Base-by-base conservation (phyloP, 2,797 vertebrate species). In the Oreonectes daqikongensis region DNA sequence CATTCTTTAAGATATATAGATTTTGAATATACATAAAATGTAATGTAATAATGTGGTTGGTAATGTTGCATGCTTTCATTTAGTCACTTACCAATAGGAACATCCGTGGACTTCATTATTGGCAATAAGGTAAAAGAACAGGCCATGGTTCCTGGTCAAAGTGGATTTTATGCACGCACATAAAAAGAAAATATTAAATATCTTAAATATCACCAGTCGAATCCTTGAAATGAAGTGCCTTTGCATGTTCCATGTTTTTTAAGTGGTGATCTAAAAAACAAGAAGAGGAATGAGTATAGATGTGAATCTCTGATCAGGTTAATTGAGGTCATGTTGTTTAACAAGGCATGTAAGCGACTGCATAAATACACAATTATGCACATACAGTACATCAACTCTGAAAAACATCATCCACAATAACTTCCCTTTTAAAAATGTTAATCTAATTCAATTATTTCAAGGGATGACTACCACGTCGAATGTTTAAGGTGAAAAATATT, bases 371-470 rank as follows among this genome's bases (percentile, higher is more conserved):
- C 26, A 32, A n/a, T n/a, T 17, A 60, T 12, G 1, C 17, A 65
- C 11, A 1, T 17, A 10, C 20, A 24, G 22, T 28, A 48, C 8
- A 32, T 35, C 38, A 18, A 59, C 3, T 26, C 40, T 30, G 18
- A 15, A 38, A 30, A 35, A 30, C 53, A 67, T 9, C 12, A 50
- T 12, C 4, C 48, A 22, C 26, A 65, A 55, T n/a, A n/a, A n/a
- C n/a, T n/a, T n/a, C n/a, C n/a, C n/a, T n/a, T n/a, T n/a, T n/a
- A n/a, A n/a, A n/a, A n/a, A n/a, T n/a, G n/a, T 74, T 61, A 20
- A 17, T 22, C 48, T 72, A 68, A 80, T 59, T 73, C n/a, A 46
- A 67, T 17, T 18, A 38, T 52, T n/a, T n/a, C n/a, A n/a, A n/a
- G n/a, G n/a, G n/a, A 61, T 18, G 40, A 59, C 67, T 38, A 61